Evolutionary conservation across 37 sponge, comb jelly and placozoan genomes (phyloP).

Genomic region (Cladorhizidae sp.): DNA sequence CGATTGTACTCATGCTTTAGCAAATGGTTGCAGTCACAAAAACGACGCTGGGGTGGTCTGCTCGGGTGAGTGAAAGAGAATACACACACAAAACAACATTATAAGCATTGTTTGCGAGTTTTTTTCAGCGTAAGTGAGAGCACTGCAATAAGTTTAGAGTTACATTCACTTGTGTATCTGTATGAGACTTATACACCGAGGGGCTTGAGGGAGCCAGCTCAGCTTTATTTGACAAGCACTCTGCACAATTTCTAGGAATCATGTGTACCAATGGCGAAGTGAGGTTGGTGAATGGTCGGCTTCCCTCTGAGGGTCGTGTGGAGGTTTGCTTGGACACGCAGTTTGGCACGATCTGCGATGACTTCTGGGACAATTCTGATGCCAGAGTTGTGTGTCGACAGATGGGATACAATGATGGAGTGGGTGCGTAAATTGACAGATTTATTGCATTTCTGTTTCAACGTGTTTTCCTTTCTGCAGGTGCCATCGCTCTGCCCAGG

Average conservation of each 20-base stretch:
- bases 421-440: neutral
- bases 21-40: slow-evolving; percentile 3
- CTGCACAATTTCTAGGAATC: neutral
- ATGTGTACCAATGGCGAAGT: slow-evolving; percentile 27
- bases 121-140: too few relatives aligned
- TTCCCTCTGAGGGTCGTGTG: slow-evolving; percentile 30
- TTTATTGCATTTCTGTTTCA: neutral
- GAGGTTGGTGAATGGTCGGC: slow-evolving; percentile 23
- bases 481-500: slow-evolving; percentile 24
- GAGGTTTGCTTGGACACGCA: slow-evolving; percentile 25
- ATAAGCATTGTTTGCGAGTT: too few relatives aligned
- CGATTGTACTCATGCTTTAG: slow-evolving; percentile 2
- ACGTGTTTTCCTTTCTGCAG: neutral
- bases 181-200: too few relatives aligned
- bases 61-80: neutral
- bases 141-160: too few relatives aligned
- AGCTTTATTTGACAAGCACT: neutral
- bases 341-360: slow-evolving; percentile 57
- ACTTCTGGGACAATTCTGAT: slow-evolving; percentile 26
- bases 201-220: too few relatives aligned
- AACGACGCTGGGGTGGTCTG: slow-evolving; percentile 46
- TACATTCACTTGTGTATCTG: too few relatives aligned
- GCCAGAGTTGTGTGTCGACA: slow-evolving; percentile 62
- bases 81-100: too few relatives aligned
- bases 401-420: slow-evolving; percentile 26